Conservation (phyloP, 2,888 invertebrate species). For the Drosophila pseudotalamancana region DNA sequence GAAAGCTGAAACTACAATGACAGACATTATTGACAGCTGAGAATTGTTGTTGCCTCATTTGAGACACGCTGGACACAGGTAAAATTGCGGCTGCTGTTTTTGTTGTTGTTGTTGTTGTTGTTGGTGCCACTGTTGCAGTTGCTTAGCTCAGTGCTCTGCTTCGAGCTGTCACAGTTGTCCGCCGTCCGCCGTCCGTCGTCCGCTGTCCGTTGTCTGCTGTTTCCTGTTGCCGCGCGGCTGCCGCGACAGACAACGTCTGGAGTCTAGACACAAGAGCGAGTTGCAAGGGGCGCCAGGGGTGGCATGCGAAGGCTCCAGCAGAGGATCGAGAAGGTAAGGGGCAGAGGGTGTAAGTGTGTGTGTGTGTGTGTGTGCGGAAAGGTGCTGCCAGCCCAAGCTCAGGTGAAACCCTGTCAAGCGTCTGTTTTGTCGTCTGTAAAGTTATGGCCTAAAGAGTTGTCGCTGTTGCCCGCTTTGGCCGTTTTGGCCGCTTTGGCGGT, state of each 20-base stretch:
- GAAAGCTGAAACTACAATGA: conserved; percentile 43
- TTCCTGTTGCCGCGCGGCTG: conserved; percentile 68
- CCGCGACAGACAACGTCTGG: conserved; percentile 66
- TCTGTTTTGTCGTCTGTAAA: conserved; percentile 62
- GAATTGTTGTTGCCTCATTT: conserved; percentile 78
- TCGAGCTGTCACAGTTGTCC: conserved; percentile 77
- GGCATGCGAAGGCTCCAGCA: not conserved
- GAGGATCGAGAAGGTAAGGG: not conserved
- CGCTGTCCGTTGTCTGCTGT: conserved; percentile 75
- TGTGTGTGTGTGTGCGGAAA: no score
- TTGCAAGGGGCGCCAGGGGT: conserved; percentile 39
- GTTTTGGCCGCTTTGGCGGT: conserved; percentile 28
- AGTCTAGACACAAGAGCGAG: conserved; percentile 75
- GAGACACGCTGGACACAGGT: conserved; percentile 60
- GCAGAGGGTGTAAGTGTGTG: no score
- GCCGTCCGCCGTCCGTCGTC: conserved; percentile 73
- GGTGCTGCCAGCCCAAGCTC: conserved; percentile 44
- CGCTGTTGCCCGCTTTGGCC: conserved; percentile 34
- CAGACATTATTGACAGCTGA: conserved; percentile 79
- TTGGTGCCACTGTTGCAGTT: conserved; percentile 58
- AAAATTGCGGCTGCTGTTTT: conserved; percentile 35
- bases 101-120: conserved; percentile 38
- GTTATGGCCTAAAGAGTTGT: conserved; percentile 68
- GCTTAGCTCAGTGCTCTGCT: conserved; percentile 42
- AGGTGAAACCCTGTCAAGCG: conserved; percentile 66